A percentile compares a stretch with the other conserved stretches of the same genome.
These are phyloP conservation scores for Petrocephalus sullivani DNA, from an alignment of 2,797 vertebrate species.

Conservation along the genomic window DNA sequence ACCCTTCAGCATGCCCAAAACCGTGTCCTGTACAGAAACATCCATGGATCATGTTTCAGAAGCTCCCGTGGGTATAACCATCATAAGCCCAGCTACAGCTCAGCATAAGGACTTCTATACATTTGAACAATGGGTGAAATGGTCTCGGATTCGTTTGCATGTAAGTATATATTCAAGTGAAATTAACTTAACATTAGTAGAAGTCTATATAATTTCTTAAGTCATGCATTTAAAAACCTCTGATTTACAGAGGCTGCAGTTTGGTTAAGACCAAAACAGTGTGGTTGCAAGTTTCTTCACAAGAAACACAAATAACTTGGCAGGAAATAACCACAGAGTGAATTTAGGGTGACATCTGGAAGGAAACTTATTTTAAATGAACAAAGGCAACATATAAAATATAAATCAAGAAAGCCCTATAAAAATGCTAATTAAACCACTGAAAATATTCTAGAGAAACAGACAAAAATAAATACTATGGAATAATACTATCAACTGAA, in stretches of 20 bases:
- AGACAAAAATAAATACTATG: not conserved
- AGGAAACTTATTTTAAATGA: not conserved
- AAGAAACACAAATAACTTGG: not conserved
- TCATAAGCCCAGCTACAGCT: not conserved
- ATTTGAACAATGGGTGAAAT: not conserved
- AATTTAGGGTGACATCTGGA: not conserved
- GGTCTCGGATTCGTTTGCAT: not conserved
- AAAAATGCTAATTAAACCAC: not conserved
- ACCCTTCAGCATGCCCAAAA: constrained; percentile 91
- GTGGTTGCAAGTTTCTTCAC: not conserved
- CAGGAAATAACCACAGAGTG: not conserved
- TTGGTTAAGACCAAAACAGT: not conserved
- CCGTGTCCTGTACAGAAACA: constrained; percentile 72
- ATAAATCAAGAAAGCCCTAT: not conserved
- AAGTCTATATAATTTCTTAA: not conserved
- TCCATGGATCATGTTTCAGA: not conserved
- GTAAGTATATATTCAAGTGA: not conserved
- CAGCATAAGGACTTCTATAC: not conserved
- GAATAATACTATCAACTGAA: not conserved
- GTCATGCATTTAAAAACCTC: not conserved
- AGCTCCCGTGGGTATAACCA: not conserved
- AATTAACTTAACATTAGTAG: not conserved
- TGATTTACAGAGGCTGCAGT: not conserved
- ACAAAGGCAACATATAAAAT: not conserved
- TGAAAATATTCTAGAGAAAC: not conserved